Base-by-base conservation (phyloP, 1,140 invertebrate species). In the Rhopalosiphum maidis region DNA sequence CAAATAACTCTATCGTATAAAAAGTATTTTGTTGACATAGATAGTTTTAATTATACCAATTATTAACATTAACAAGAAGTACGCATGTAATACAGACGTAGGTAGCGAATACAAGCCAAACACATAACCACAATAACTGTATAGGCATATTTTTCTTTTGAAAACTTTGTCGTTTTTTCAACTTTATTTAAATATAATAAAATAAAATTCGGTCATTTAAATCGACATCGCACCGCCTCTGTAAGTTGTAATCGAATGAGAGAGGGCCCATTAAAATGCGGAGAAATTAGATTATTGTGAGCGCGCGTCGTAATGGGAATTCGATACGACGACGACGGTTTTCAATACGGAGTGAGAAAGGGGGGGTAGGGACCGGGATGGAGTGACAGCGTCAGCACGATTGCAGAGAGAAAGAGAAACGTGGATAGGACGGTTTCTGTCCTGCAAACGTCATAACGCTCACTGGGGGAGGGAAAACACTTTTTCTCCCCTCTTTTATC, bases 281-380 rank as follows among this genome's bases (percentile, higher is more conserved):
- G n/a, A 9, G n/a, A 89, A 89, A 89, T 89, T 54, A 54, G 41
- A 89, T 89, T 89, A 89, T 89, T 87, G 86, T n/a, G 87, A 35
- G 46, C 30, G 22, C 41, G 83, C 86, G n/a, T 22, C 37, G 86
- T 88, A 48, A 88, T 88, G 86, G 86, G 86, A 88, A 88, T 88
- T 88, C 87, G n/a, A 54, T 89, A 54, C 48, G 87, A 51, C 87
- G 87, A 35, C 87, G 48, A 54, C 41, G n/a, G 87, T 54, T 89
- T 54, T 89, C 87, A 89, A 89, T 37, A 89, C 30, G 43, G 37
- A 37, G 41, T 30, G 41, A 30, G 15, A 25, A 21, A 87, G 11
- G 8, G 43, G 7, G 7, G 46, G 48, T n/a, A 18, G 46, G 15
- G 46, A 35, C 25, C 30, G n/a, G 15, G 46, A 35, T n/a, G 46